Percentiles rank a stretch among this genome's conserved stretches.
phyloP scores from a whole-genome alignment of 2,888 invertebrate genomes.

The Hemaris fuciformis region DNA sequence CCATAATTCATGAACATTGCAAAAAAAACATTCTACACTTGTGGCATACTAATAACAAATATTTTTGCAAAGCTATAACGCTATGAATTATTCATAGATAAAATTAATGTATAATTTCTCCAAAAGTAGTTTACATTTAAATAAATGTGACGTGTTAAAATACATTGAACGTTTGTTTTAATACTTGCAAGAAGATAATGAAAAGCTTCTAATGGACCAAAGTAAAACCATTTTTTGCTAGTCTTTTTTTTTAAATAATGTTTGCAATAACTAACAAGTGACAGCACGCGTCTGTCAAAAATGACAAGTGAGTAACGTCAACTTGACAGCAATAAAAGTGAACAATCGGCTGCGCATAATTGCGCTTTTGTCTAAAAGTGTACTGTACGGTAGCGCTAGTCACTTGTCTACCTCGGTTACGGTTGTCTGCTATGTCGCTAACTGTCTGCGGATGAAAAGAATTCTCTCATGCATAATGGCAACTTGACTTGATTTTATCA shows the following conservation, averaged over 20 bases:
- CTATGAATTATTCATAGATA: no score
- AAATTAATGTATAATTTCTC: no score
- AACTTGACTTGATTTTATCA: conserved; percentile 11
- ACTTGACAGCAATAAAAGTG: not conserved
- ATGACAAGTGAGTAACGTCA: conserved; percentile 26
- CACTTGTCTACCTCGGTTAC: conserved; percentile 19
- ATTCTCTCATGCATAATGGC: conserved; percentile 11
- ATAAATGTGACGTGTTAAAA: no score
- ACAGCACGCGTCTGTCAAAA: not conserved
- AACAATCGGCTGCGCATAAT: conserved; percentile 16
- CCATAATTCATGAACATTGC: no score
- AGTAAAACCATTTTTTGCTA: not conserved
- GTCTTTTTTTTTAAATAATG: not conserved
- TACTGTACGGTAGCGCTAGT: not conserved
- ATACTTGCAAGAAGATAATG: no score
- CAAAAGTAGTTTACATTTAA: no score
- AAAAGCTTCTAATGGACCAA: no score
- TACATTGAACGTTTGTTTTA: no score
- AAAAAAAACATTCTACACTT: no score
- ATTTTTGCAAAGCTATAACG: no score
- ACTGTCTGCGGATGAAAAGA: conserved; percentile 12
- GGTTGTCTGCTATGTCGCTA: conserved; percentile 21
- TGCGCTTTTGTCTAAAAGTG: conserved; percentile 15
- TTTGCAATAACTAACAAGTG: not conserved
- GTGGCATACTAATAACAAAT: no score